These are phyloP conservation scores for Cistogaster globosa DNA, from an alignment of 2,888 invertebrate species.

Conservation along the genomic window DNA sequence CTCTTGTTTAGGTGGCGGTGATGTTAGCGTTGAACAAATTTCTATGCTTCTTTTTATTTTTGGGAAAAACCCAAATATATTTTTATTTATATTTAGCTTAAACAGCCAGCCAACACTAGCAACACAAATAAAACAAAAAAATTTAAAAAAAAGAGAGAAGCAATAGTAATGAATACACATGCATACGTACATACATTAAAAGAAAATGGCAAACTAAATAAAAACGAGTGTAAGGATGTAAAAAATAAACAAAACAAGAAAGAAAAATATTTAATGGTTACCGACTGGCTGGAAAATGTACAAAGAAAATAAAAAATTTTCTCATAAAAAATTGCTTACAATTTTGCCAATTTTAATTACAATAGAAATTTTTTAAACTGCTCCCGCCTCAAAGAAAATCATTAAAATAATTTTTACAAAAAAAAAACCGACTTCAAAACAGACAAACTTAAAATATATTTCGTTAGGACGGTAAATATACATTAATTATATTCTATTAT, in stretches of 20 bases:
- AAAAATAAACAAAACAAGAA: constrained; percentile 17
- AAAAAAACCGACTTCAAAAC: no score
- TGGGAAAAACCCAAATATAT: constrained; percentile 74
- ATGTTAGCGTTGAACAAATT: constrained; percentile 54
- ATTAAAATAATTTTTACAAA: no score
- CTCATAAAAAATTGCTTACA: no score
- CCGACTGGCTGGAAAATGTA: background rate
- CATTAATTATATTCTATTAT: no score
- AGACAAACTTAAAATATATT: no score
- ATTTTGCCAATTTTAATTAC: no score
- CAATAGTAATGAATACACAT: constrained; percentile 47
- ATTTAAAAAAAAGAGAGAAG: constrained; percentile 18
- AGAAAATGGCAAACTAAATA: constrained; percentile 51
- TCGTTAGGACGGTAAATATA: no score
- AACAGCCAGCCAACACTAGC: constrained; percentile 58
- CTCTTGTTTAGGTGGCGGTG: constrained; percentile 31
- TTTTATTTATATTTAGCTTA: constrained; percentile 70
- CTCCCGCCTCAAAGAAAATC: no score
- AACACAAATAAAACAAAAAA: constrained; percentile 41
- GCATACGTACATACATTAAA: constrained; percentile 23
- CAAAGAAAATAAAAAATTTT: no score
- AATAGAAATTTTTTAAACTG: no score
- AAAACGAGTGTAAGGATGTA: constrained; percentile 11
- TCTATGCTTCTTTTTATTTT: constrained; percentile 56
- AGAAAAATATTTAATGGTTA: constrained; percentile 19